Percentiles rank a stretch among this genome's conserved stretches.
Conservation (phyloP, 2,797 vertebrate genomes). For the Pangasius macronema region DNA sequence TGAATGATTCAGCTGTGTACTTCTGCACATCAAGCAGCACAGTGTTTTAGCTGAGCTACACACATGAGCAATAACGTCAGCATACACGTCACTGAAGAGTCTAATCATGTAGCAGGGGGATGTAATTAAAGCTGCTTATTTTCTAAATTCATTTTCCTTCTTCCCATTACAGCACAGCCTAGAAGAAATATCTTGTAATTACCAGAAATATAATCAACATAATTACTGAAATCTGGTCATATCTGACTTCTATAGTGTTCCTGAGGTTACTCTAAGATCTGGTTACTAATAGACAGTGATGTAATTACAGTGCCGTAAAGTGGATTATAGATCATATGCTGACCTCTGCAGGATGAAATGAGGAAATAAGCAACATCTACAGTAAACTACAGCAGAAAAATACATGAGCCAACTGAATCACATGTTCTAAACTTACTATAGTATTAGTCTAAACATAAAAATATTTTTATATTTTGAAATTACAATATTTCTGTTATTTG, state of each 20-base stretch:
- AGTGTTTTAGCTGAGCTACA: conserved; percentile 43
- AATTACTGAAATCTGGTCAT: background rate
- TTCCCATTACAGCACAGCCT: background rate
- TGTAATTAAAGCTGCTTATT: background rate
- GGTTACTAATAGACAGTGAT: conserved; percentile 2
- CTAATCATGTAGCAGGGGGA: background rate
- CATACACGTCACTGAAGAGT: background rate
- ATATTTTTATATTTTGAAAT: background rate
- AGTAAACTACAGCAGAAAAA: background rate
- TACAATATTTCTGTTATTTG: background rate
- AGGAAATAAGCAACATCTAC: conserved; percentile 45
- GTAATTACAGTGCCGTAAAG: background rate
- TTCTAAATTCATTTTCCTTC: background rate
- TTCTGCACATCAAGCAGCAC: conserved; percentile 66
- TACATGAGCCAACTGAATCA: background rate
- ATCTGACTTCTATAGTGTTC: background rate
- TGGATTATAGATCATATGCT: conserved; percentile 60
- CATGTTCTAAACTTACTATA: background rate
- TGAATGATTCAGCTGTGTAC: conserved; percentile 64
- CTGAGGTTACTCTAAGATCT: background rate
- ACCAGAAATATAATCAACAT: background rate
- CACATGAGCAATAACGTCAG: conserved; percentile 60
- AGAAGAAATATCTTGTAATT: background rate
- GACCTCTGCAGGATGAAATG: conserved; percentile 65
- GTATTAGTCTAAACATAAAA: background rate